phyloP scores from a whole-genome alignment of 2,113 vertebrate genomes.

The Himantopus leucocephalus region DNA sequence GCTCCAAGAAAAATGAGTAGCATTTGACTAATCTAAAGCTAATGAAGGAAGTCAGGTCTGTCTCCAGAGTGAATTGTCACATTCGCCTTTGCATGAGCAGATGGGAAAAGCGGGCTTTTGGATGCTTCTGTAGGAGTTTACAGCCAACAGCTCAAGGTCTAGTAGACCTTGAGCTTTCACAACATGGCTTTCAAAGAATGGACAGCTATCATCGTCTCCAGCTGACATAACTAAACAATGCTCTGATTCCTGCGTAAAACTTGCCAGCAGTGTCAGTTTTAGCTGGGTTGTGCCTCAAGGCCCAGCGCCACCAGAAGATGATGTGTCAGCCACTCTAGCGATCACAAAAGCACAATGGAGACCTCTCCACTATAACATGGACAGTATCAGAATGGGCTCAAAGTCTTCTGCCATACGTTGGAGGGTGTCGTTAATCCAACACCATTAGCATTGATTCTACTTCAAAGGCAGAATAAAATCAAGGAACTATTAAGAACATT shows the following conservation, averaged over 20 bases:
- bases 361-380: accelerated
- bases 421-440: not conserved
- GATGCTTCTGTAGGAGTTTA: not conserved
- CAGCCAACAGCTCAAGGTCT: conserved; percentile 5
- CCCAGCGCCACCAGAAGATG: not conserved
- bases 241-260: not conserved
- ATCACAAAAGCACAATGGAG: not conserved
- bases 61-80: not conserved
- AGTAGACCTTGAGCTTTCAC: not conserved
- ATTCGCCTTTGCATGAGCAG: not conserved
- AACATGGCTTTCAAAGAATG: not conserved
- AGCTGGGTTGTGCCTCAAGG: not conserved
- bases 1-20: not conserved
- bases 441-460: not conserved
- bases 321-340: not conserved
- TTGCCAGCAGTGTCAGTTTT: not conserved
- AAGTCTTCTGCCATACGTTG: not conserved
- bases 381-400: not conserved
- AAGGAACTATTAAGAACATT: not conserved
- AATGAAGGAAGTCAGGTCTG: not conserved
- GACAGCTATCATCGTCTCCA: not conserved
- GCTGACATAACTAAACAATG: not conserved
- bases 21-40: not conserved
- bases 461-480: not conserved
- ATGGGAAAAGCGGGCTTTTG: conserved; percentile 6